Percentiles rank a stretch among this genome's conserved stretches.
These are phyloP conservation scores for Rotaria socialis DNA, from an alignment of 2,888 invertebrate genomes.

Conservation along the genomic window DNA sequence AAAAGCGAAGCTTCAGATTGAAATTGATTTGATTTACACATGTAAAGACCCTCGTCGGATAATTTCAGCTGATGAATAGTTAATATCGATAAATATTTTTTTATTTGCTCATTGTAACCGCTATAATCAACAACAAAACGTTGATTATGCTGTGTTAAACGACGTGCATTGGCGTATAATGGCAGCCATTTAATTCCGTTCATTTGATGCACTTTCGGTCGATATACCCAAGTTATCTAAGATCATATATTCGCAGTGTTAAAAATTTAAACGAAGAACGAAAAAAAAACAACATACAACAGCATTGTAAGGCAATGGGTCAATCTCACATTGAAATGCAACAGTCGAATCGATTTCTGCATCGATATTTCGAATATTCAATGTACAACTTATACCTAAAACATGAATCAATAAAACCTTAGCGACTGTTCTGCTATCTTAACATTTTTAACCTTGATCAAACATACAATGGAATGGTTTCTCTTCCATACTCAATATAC, in stretches of 20 bases:
- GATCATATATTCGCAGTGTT: background rate
- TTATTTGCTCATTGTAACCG: background rate
- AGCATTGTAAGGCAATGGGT: background rate
- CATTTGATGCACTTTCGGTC: background rate
- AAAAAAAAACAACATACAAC: background rate
- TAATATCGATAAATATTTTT: background rate
- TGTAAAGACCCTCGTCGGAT: conserved; percentile 25
- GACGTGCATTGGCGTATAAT: conserved; percentile 29
- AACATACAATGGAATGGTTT: background rate
- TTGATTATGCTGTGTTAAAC: conserved; percentile 18
- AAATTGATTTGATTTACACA: conserved; percentile 34
- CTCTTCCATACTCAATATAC: background rate
- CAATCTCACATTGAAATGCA: conserved; percentile 3
- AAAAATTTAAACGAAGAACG: too few species aligned
- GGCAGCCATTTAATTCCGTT: conserved; percentile 23
- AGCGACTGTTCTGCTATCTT: background rate
- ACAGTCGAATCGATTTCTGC: background rate
- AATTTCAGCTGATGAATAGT: background rate
- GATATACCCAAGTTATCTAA: conserved; percentile 31
- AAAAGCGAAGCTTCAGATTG: background rate
- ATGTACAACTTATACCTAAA: background rate
- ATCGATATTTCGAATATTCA: background rate
- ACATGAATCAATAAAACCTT: background rate
- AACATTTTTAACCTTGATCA: background rate
- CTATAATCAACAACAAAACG: background rate